phyloP scores from a whole-genome alignment of 1,140 invertebrate species.

The Gonioctena quinquepunctata region DNA sequence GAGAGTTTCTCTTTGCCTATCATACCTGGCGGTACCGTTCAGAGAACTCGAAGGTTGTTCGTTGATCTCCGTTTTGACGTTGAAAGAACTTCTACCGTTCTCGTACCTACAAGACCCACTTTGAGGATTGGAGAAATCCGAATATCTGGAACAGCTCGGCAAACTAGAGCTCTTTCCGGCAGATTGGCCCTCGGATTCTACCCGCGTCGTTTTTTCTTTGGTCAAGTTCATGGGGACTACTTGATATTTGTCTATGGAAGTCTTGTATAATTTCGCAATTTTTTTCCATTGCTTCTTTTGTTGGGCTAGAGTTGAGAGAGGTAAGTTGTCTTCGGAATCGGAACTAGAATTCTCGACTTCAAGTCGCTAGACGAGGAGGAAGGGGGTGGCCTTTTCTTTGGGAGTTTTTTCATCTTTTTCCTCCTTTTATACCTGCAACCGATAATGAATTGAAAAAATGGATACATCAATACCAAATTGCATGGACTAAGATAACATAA shows the following conservation, averaged over 20 bases:
- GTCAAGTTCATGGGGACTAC: background rate
- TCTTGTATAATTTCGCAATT: conserved; percentile 17
- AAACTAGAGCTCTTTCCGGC: background rate
- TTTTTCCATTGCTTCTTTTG: conserved; percentile 20
- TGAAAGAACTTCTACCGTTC: too few relatives aligned
- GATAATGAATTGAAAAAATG: too few relatives aligned
- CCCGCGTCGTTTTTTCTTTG: background rate
- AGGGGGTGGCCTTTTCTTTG: conserved; percentile 2
- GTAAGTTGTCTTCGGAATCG: conserved; percentile 24
- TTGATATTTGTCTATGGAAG: background rate
- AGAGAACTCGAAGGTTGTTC: background rate
- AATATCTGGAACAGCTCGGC: conserved; percentile 14
- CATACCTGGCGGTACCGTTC: background rate
- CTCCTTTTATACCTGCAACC: conserved; percentile 27
- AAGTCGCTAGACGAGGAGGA: background rate
- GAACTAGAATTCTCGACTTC: conserved; percentile 7
- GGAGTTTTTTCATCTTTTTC: conserved; percentile 28
- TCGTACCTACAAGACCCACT: too few relatives aligned
- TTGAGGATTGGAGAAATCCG: background rate
- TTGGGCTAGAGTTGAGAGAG: conserved; percentile 10
- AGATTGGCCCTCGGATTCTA: conserved; percentile 2
- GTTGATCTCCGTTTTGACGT: background rate
- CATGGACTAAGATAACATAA: too few relatives aligned
- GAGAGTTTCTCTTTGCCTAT: background rate
- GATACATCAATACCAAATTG: too few relatives aligned